These are phyloP conservation scores for human DNA, from an alignment of 2,113 vertebrate species.

Conservation along the genomic window GRCh38 chr4:76970001-76970500, in stretches of 20 bases:
- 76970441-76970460: background rate
- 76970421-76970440: background rate
- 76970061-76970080: background rate
- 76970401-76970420: background rate
- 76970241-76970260: background rate
- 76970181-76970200: background rate
- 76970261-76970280: background rate
- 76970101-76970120: background rate
- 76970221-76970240: background rate
- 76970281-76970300: background rate
- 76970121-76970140: background rate
- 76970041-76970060: fast-evolving
- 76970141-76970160: background rate
- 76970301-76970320: background rate
- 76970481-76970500: background rate
- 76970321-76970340: background rate
- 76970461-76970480: background rate
- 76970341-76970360: background rate
- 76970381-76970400: background rate
- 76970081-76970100: no score
- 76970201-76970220: background rate
- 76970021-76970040: background rate
- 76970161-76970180: no score
- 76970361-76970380: background rate
- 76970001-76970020: background rate